Percentiles rank a stretch among this genome's conserved stretches.
These are phyloP conservation scores for Phylloscopus whistleri DNA, from an alignment of 2,113 vertebrate species.

Conservation along the genomic window DNA sequence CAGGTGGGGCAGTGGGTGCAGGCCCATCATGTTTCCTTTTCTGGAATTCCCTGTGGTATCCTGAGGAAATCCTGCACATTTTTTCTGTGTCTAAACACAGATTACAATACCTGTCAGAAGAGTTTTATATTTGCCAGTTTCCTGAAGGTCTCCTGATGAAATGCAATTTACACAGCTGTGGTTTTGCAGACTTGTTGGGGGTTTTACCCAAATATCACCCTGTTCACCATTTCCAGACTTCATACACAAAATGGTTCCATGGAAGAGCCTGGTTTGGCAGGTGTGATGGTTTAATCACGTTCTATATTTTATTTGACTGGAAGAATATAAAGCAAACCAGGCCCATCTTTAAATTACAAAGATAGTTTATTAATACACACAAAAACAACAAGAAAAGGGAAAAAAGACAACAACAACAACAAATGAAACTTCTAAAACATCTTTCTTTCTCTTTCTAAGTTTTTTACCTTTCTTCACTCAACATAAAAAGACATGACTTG, in stretches of 20 bases:
- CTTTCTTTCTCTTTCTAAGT: too few relatives aligned
- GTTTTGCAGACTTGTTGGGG: neutral
- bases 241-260: rapidly evolving
- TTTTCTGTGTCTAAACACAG: neutral
- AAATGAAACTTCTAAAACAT: too few relatives aligned
- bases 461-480: too few relatives aligned
- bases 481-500: too few relatives aligned
- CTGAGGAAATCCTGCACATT: neutral
- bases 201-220: neutral
- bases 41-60: neutral
- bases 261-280: neutral
- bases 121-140: neutral
- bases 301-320: too few relatives aligned
- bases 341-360: too few relatives aligned
- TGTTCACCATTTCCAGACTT: neutral
- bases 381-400: too few relatives aligned
- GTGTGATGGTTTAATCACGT: too few relatives aligned
- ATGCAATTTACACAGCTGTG: neutral
- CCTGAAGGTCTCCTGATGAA: neutral
- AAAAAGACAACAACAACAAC: too few relatives aligned
- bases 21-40: neutral
- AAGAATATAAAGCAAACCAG: too few relatives aligned
- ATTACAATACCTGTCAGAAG: neutral
- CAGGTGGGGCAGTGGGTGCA: neutral
- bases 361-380: too few relatives aligned